Percentiles rank a stretch among this genome's conserved stretches.
phyloP scores from a whole-genome alignment of 2,888 invertebrate genomes.

The Nymphalis polychloros region DNA sequence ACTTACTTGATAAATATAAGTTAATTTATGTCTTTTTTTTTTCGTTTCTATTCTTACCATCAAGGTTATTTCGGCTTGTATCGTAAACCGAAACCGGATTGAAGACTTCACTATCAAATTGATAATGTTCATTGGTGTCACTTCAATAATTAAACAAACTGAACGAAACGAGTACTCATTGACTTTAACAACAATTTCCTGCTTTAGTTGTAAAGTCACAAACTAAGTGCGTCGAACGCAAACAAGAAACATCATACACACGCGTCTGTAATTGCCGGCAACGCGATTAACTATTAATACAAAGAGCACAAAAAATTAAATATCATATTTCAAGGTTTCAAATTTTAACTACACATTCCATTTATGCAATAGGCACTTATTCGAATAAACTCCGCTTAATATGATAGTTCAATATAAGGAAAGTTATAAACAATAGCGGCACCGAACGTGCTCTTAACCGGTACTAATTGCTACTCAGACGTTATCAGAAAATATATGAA shows the following conservation, averaged over 20 bases:
- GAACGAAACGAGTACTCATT: conserved; percentile 51
- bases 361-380: conserved; percentile 45
- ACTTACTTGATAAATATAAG: not conserved
- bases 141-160: conserved; percentile 43
- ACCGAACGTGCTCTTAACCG: conserved; percentile 62
- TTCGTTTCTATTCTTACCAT: conserved; percentile 58
- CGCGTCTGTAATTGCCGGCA: conserved; percentile 56
- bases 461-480: conserved; percentile 65
- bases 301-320: conserved; percentile 57
- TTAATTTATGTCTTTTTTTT: conserved; percentile 16
- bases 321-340: conserved; percentile 60
- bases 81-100: conserved; percentile 74
- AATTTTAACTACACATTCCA: conserved; percentile 75
- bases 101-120: conserved; percentile 64
- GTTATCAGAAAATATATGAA: conserved; percentile 67
- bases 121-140: conserved; percentile 60
- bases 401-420: conserved; percentile 17
- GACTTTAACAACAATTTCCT: conserved; percentile 57
- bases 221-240: conserved; percentile 52
- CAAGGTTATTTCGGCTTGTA: conserved; percentile 67
- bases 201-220: conserved; percentile 54
- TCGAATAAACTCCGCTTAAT: conserved; percentile 17
- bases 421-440: conserved; percentile 24
- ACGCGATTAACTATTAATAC: conserved; percentile 45
- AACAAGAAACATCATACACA: conserved; percentile 49